phyloP scores from a whole-genome alignment of 2,797 vertebrate species.

The Discoglossus pictus region DNA sequence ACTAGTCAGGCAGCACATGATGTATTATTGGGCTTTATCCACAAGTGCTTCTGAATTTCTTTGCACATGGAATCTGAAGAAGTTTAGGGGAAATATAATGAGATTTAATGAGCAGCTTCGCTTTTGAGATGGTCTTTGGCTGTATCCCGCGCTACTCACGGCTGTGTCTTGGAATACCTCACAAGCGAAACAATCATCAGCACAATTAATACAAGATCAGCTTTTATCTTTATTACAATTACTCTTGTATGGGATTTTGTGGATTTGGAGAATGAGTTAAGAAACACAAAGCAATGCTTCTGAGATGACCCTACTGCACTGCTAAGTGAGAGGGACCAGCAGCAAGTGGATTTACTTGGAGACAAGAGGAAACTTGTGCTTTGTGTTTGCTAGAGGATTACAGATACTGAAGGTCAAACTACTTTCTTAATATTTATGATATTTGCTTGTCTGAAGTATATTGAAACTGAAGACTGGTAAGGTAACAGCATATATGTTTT shows the following conservation, averaged over 20 bases:
- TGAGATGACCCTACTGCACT: conserved; percentile 4
- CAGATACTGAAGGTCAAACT: no score
- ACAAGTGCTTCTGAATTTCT: not conserved
- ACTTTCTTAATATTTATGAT: no score
- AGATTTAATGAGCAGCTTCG: conserved; percentile 10
- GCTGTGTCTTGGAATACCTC: not conserved
- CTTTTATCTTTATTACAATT: conserved; percentile 1
- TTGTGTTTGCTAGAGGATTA: not conserved
- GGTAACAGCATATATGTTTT: no score
- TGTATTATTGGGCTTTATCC: not conserved
- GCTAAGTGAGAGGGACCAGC: not conserved
- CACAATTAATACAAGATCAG: conserved; percentile 4
- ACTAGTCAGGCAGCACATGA: not conserved
- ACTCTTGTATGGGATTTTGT: conserved; percentile 17
- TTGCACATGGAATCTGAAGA: not conserved
- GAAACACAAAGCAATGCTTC: not conserved
- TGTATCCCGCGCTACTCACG: not conserved
- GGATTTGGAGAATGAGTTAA: conserved; percentile 8
- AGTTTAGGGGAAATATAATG: conserved; percentile 35
- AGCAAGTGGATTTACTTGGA: conserved; percentile 17
- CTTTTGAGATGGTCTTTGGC: not conserved
- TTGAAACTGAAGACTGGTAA: no score
- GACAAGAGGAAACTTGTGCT: not conserved
- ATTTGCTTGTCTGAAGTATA: no score
- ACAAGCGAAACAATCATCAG: conserved; percentile 9